Evolutionary conservation across 2,113 vertebrate genomes (phyloP), one percentile per base, ranked within the genome.

Genomic region (Vicugna pacos): DNA sequence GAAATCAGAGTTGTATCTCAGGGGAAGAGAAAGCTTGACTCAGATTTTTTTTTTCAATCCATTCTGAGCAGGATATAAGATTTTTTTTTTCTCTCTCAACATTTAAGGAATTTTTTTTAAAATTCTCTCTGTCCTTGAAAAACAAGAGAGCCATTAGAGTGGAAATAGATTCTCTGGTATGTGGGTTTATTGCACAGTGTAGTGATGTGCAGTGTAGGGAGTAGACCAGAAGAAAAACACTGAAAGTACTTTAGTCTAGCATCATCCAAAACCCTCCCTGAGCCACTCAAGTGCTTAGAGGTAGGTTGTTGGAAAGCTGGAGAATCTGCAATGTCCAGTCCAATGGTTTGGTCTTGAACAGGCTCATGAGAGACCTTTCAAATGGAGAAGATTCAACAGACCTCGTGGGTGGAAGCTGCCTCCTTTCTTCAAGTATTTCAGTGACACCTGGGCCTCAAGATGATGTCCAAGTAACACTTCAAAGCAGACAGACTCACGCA

Each of bases 51-150:
- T 0, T 16, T 50, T 38, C 9, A 35, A 93, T 96, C 93, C 56
- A 77, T 94, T 97, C 56, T 92, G 91, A 81, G 70, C 58, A 84
- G 48, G 82, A 85, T 93, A 26, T 35, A 93, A 91, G 69, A 93
- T 70, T 52, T 84, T 48, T 69, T 12, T 5, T 73, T 35, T 48
- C 20, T 86, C 73, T 82, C 96, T 94, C 97, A 82, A 96, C 84
- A 96, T 98, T 86, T 67, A 90, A 89, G 88, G 87, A 92, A 95
- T 97, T 97, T 96, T 91, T 91, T 89, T 70, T 93, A 62, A 81
- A 95, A 93, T 82, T 97, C 67, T 50, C 91, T 96, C 50, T 11
- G 90, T 91, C 94, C 83, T 92, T 96, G 94, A 88, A 97, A 97
- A 96, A 94, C 46, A 92, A 97, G 85, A 83, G 95, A 96, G 79